phyloP scores from a whole-genome alignment of 1,140 invertebrate genomes.

The Parapsyche elsis region DNA sequence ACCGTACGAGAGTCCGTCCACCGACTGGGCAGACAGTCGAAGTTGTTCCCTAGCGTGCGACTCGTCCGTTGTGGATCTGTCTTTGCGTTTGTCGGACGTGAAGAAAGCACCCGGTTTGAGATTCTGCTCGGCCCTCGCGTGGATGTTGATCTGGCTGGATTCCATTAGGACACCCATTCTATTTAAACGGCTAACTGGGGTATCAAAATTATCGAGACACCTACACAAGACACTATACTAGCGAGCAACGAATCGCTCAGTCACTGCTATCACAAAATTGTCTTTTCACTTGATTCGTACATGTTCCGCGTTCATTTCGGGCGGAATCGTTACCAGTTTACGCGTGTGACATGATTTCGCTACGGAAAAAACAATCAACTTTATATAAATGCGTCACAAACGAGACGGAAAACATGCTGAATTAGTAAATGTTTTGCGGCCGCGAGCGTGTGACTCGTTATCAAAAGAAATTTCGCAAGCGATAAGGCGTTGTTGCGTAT shows the following conservation, averaged over 20 bases:
- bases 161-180: conserved; percentile 56
- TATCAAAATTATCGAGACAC: conserved; percentile 23
- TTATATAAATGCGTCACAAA: no score
- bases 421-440: no score
- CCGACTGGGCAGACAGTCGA: conserved; percentile 39
- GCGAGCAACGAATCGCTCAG: not conserved
- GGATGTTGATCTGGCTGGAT: conserved; percentile 52
- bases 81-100: conserved; percentile 62
- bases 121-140: conserved; percentile 45
- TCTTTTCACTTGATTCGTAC: no score
- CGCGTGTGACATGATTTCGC: no score
- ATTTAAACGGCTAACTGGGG: conserved; percentile 18
- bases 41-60: not conserved
- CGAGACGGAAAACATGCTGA: no score
- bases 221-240: not conserved
- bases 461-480: no score
- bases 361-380: no score
- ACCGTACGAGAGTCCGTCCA: conserved; percentile 61
- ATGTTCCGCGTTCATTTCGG: no score
- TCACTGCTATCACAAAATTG: no score
- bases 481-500: no score
- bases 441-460: no score
- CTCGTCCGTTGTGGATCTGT: not conserved
- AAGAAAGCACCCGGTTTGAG: conserved; percentile 37
- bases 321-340: no score